Evolutionary conservation across 1,140 invertebrate species (phyloP).

Genomic region (Drosophila lacteicornis): DNA sequence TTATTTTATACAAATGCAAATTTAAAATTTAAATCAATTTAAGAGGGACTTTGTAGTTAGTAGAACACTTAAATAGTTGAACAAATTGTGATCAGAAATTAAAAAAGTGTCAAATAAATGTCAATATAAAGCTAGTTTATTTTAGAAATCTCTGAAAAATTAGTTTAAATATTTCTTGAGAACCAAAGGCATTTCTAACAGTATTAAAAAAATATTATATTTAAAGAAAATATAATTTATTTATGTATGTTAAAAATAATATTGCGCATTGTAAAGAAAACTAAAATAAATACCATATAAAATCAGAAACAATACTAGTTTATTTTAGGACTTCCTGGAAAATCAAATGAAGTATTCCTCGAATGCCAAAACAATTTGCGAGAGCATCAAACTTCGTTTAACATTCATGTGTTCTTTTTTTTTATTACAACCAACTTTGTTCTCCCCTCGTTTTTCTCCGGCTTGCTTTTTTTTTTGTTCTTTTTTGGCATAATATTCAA

Average conservation of each 20-base stretch:
- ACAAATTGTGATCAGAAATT: no score
- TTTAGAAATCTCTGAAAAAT: neutral
- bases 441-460: neutral
- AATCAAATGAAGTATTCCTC: slow-evolving; percentile 4
- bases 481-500: slow-evolving; percentile 66
- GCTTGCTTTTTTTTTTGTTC: slow-evolving; percentile 19
- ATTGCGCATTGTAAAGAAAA: neutral
- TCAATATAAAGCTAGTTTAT: neutral
- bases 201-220: neutral
- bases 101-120: no score
- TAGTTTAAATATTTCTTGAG: neutral
- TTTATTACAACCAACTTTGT: slow-evolving; percentile 5
- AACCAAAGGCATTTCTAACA: no score
- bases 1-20: no score
- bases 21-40: neutral
- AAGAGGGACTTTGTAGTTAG: neutral
- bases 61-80: neutral
- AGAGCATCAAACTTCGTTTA: slow-evolving; percentile 16
- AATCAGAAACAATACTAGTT: neutral
- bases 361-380: neutral
- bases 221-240: no score
- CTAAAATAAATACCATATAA: neutral
- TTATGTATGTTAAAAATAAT: neutral
- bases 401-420: neutral
- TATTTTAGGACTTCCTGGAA: neutral